Percentiles rank a stretch among this genome's conserved stretches.
Evolutionary conservation across 2,113 vertebrate genomes (phyloP).

Genomic region (Upupa epops): DNA sequence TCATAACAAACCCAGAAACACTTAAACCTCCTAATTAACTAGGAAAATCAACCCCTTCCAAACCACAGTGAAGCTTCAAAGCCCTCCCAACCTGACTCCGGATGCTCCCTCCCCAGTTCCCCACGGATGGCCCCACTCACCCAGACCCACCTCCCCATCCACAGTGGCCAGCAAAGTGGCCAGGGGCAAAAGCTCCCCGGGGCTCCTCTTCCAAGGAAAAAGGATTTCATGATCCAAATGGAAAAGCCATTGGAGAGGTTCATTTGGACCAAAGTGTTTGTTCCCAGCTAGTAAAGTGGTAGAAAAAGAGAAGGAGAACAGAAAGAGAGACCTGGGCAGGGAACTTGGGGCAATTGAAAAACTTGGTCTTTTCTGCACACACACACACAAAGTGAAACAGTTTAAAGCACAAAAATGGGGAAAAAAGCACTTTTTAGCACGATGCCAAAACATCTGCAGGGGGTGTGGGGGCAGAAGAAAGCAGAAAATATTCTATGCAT

Average conservation of each 20-base stretch:
- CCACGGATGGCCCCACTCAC: not conserved
- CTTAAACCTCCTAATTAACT: conserved; percentile 21
- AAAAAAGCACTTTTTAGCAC: not conserved
- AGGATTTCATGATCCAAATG: not conserved
- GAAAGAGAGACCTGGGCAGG: not conserved
- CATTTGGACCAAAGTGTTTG: not conserved
- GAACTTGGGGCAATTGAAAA: not conserved
- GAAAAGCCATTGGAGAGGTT: not conserved
- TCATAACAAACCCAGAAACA: conserved; percentile 10
- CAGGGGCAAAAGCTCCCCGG: not conserved
- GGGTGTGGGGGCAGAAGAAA: not conserved
- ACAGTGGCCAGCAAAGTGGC: not conserved
- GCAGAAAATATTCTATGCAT: conserved; percentile 13
- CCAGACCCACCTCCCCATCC: not conserved
- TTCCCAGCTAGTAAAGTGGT: conserved; percentile 7
- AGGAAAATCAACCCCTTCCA: conserved; percentile 33
- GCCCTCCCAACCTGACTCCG: conserved; percentile 23
- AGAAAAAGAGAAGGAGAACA: not conserved
- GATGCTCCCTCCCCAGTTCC: not conserved
- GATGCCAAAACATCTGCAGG: not conserved
- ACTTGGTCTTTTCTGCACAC: not conserved
- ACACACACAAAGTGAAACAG: not conserved
- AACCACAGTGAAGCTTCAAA: conserved; percentile 39
- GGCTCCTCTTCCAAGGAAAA: conserved; percentile 17
- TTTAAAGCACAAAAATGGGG: conserved; percentile 7